phyloP scores from a whole-genome alignment of 2,113 vertebrate species.

The Brienomyrus brachyistius region DNA sequence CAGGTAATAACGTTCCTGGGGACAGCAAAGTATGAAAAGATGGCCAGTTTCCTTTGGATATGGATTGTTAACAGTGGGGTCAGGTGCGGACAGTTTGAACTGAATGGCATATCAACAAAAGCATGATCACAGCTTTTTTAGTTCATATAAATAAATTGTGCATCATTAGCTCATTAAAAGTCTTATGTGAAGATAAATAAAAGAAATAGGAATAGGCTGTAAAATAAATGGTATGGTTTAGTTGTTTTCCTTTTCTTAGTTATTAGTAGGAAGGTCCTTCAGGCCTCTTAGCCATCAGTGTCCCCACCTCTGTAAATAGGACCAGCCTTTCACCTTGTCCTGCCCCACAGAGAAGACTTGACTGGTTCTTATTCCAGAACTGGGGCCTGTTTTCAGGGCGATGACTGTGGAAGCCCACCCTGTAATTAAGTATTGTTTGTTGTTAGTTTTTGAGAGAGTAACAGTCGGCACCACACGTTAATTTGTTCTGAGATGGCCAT shows the following conservation, averaged over 20 bases:
- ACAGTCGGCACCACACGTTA: slow-evolving; percentile 55
- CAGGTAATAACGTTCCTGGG: not conserved
- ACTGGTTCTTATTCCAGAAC: not conserved
- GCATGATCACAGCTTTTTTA: not conserved
- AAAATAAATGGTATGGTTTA: not conserved
- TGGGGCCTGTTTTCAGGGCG: not conserved
- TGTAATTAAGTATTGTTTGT: slow-evolving; percentile 56
- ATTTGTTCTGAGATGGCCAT: slow-evolving; percentile 60
- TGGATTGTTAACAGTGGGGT: not conserved
- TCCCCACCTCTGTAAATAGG: not conserved
- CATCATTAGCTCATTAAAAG: not conserved
- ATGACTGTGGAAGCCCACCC: slow-evolving; percentile 21
- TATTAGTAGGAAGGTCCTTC: not conserved
- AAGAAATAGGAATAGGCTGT: not conserved
- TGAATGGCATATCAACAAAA: not conserved
- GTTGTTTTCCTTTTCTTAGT: not conserved
- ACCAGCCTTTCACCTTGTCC: slow-evolving; percentile 2
- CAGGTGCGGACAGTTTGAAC: not conserved
- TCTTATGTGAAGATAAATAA: not conserved
- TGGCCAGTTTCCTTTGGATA: not conserved
- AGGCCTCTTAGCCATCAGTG: not conserved
- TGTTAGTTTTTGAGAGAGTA: slow-evolving; percentile 58
- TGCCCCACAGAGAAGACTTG: not conserved
- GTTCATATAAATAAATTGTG: not conserved
- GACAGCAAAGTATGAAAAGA: not conserved